A percentile compares a stretch with the other conserved stretches of the same genome.
phyloP scores from a whole-genome alignment of 2,888 invertebrate genomes.

The Cephus rjabovi region DNA sequence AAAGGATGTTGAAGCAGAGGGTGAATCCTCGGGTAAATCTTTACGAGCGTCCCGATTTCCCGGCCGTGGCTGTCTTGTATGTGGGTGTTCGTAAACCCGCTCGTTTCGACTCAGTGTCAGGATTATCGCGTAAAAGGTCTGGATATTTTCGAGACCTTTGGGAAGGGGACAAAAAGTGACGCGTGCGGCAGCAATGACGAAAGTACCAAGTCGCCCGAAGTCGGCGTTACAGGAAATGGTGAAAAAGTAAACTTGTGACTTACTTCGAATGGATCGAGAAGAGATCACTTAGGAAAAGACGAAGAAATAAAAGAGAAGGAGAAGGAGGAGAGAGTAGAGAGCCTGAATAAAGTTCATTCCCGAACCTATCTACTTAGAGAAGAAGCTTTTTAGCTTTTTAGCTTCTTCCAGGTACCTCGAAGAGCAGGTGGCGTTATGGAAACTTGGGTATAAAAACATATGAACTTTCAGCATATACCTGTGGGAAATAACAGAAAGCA shows the following conservation, averaged over 20 bases:
- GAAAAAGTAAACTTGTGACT: not conserved
- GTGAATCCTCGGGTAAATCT: not conserved
- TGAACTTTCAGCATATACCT: not conserved
- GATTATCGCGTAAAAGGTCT: not conserved
- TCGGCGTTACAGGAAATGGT: not conserved
- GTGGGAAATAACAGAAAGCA: too few relatives aligned
- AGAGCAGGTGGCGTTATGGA: not conserved
- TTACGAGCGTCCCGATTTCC: not conserved
- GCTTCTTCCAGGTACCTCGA: not conserved
- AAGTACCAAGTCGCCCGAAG: not conserved
- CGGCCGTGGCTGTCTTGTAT: not conserved
- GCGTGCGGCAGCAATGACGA: not conserved
- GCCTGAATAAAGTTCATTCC: not conserved
- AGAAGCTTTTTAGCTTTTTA: not conserved
- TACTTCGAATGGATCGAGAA: not conserved
- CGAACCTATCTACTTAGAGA: not conserved
- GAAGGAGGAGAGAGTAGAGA: too few relatives aligned
- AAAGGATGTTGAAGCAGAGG: not conserved
- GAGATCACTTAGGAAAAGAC: not conserved
- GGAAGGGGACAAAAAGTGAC: not conserved
- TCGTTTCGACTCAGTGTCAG: not conserved
- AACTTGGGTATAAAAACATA: not conserved
- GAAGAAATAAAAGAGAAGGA: not conserved
- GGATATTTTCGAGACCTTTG: not conserved
- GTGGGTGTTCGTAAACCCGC: not conserved